Conservation (phyloP, 2,888 invertebrate genomes). For the Neoscelio sp. region DNA sequence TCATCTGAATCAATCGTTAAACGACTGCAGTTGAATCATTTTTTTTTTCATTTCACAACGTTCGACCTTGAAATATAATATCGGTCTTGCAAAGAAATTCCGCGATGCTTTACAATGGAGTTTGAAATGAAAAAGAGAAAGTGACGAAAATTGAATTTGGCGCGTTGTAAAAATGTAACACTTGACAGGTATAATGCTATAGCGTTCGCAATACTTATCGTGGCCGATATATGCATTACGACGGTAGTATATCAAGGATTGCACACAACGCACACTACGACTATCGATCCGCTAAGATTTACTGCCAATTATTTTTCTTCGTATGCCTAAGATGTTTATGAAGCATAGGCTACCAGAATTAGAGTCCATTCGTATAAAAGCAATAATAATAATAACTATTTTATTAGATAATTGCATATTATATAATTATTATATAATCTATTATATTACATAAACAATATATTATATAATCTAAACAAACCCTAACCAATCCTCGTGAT, state of each 20-base stretch:
- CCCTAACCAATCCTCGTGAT: too few relatives aligned
- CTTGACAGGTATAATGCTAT: conserved; percentile 46
- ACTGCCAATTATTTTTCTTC: conserved; percentile 70
- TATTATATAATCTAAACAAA: too few relatives aligned
- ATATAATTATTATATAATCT: too few relatives aligned
- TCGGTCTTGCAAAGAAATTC: background rate
- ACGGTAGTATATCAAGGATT: conserved; percentile 65
- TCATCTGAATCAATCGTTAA: conserved; percentile 16
- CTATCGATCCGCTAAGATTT: conserved; percentile 67
- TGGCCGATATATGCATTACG: conserved; percentile 58
- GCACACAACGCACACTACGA: conserved; percentile 61
- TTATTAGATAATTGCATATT: too few relatives aligned
- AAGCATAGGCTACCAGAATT: too few relatives aligned
- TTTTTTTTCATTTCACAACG: too few relatives aligned
- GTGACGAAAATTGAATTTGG: conserved; percentile 63
- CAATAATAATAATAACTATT: too few relatives aligned
- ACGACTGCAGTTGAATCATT: background rate
- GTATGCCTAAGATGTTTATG: too few relatives aligned
- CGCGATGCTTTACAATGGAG: background rate
- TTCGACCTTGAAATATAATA: background rate
- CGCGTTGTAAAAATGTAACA: conserved; percentile 25
- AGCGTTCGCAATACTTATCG: conserved; percentile 59
- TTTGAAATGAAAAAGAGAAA: conserved; percentile 60
- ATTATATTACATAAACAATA: too few relatives aligned
- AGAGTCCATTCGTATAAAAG: conserved; percentile 3